A percentile compares a stretch with the other conserved stretches of the same genome.
phyloP scores from a whole-genome alignment of 2,888 invertebrate species.

The Glaucopsyche alexis region DNA sequence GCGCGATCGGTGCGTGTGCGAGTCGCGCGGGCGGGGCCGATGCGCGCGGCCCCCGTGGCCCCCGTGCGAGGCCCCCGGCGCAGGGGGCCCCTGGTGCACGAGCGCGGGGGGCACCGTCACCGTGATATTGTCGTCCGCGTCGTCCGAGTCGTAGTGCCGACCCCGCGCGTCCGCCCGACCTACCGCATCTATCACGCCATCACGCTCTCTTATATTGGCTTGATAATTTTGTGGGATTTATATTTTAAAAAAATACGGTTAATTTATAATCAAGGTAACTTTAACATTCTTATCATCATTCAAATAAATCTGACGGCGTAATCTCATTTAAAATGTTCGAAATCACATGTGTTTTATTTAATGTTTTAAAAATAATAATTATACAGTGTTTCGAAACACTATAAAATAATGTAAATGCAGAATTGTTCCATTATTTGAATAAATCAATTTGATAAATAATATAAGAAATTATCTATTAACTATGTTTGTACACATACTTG shows the following conservation, averaged over 20 bases:
- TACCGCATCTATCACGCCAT: conserved; percentile 27
- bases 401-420: too few relatives aligned
- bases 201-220: not conserved
- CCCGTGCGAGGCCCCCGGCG: conserved; percentile 34
- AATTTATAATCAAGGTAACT: not conserved
- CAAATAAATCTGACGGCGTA: too few relatives aligned
- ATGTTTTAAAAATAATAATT: too few relatives aligned
- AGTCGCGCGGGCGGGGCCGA: conserved; percentile 33
- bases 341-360: too few relatives aligned
- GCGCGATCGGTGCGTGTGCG: conserved; percentile 35
- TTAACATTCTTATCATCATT: too few relatives aligned
- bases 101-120: conserved; percentile 75
- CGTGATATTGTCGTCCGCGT: conserved; percentile 80
- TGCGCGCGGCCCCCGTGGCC: conserved; percentile 36
- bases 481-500: too few relatives aligned
- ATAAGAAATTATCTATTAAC: too few relatives aligned
- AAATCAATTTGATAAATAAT: too few relatives aligned
- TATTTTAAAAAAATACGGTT: not conserved
- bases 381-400: too few relatives aligned
- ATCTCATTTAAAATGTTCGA: too few relatives aligned
- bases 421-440: too few relatives aligned
- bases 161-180: conserved; percentile 41
- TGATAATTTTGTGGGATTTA: not conserved
- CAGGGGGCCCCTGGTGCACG: conserved; percentile 40
- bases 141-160: conserved; percentile 71